phyloP scores from a whole-genome alignment of 2,888 invertebrate genomes.

The Epirrhoe alternata region DNA sequence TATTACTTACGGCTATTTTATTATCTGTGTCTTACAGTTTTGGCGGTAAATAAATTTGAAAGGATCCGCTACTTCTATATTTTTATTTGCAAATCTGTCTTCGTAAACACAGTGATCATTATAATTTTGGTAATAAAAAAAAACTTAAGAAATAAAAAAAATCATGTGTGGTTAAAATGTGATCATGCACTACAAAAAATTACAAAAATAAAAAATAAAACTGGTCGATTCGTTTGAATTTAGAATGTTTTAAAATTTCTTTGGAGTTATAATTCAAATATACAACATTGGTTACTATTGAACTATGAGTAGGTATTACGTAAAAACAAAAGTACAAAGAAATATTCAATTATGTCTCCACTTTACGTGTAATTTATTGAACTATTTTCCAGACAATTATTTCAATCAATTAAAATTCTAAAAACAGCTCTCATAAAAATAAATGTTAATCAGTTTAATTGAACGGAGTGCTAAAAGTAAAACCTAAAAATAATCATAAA shows the following conservation, averaged over 20 bases:
- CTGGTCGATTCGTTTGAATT: too few relatives aligned
- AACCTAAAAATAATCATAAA: conserved; percentile 34
- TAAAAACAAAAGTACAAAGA: not conserved
- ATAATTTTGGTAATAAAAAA: too few relatives aligned
- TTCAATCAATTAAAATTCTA: conserved; percentile 1
- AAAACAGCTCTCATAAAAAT: not conserved
- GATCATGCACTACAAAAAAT: too few relatives aligned
- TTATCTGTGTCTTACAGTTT: conserved; percentile 1
- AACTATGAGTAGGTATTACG: too few relatives aligned
- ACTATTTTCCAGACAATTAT: not conserved
- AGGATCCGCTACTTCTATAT: not conserved
- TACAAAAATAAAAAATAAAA: too few relatives aligned
- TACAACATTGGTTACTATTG: too few relatives aligned
- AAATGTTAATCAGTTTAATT: conserved; percentile 15
- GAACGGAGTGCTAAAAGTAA: conserved; percentile 25
- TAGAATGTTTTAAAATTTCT: too few relatives aligned
- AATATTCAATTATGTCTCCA: not conserved
- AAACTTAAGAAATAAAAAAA: too few relatives aligned
- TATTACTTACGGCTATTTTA: conserved; percentile 4
- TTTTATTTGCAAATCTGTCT: too few relatives aligned
- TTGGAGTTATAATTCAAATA: too few relatives aligned
- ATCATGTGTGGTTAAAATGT: too few relatives aligned
- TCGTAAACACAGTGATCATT: too few relatives aligned
- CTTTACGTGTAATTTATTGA: not conserved
- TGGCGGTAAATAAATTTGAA: not conserved